phyloP scores from a whole-genome alignment of 2,888 invertebrate genomes.

The Nemotelus pantherinus region DNA sequence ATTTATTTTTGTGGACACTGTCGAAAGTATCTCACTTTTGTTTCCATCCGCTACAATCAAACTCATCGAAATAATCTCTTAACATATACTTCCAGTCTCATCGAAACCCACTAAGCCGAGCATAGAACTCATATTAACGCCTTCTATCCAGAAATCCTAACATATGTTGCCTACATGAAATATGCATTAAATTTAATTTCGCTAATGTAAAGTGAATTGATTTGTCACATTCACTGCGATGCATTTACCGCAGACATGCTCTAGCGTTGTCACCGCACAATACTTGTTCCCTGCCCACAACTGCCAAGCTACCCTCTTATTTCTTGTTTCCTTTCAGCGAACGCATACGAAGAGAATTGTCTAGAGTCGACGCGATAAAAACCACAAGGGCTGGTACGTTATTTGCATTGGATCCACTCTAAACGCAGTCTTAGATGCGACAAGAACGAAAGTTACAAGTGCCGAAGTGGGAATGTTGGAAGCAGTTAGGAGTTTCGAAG shows the following conservation, averaged over 20 bases:
- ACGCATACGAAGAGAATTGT: neutral
- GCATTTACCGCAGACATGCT: conserved; percentile 29
- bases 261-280: neutral
- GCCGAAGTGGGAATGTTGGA: no score
- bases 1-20: no score
- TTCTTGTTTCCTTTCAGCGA: neutral
- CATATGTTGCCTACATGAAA: conserved; percentile 46
- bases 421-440: neutral
- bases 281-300: neutral
- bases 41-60: no score
- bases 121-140: no score
- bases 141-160: conserved; percentile 30
- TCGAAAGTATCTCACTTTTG: no score
- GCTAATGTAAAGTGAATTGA: conserved; percentile 50
- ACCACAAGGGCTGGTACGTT: no score
- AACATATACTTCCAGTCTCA: no score
- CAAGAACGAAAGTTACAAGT: neutral
- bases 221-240: conserved; percentile 48
- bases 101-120: no score
- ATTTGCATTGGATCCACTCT: no score
- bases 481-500: no score
- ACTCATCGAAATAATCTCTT: no score
- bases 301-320: neutral
- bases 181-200: conserved; percentile 49
- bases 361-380: neutral